Evolutionary conservation across 2,797 vertebrate genomes (phyloP).

Genomic region (Eremophila alpestris): DNA sequence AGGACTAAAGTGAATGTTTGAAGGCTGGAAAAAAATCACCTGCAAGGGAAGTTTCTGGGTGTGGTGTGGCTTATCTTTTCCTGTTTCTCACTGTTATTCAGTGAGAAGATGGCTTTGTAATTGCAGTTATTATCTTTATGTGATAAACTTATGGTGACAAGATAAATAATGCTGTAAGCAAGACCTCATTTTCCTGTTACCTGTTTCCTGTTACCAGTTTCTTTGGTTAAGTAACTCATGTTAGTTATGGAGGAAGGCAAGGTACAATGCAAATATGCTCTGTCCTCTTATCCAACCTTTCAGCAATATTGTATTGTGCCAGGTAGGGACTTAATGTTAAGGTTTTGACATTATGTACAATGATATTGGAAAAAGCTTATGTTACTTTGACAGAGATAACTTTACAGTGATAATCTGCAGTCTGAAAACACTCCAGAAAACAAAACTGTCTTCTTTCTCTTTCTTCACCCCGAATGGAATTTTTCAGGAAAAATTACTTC

Average conservation of each 20-base stretch:
- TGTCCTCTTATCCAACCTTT: background rate
- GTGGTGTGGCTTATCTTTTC: slow-evolving; percentile 48
- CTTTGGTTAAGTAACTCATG: background rate
- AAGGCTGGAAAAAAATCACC: slow-evolving; percentile 35
- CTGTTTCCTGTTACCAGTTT: background rate
- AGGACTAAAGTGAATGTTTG: background rate
- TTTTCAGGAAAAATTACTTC: background rate
- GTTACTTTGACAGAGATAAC: background rate
- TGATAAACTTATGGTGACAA: background rate
- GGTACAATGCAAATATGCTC: background rate
- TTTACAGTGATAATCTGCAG: background rate
- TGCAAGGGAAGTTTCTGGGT: slow-evolving; percentile 16
- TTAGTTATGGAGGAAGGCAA: background rate
- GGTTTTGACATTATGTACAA: background rate
- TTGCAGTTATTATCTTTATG: background rate
- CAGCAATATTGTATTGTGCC: background rate
- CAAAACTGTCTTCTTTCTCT: background rate
- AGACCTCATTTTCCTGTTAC: slow-evolving; percentile 12
- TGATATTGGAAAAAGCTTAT: background rate
- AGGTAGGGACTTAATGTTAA: background rate
- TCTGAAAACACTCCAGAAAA: background rate
- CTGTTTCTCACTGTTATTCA: slow-evolving; percentile 41
- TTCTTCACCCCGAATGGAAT: background rate
- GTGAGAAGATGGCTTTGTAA: background rate
- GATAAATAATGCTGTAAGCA: background rate